Base-by-base conservation (phyloP, 2,797 vertebrate species). In the Acestrorhynchus altus region DNA sequence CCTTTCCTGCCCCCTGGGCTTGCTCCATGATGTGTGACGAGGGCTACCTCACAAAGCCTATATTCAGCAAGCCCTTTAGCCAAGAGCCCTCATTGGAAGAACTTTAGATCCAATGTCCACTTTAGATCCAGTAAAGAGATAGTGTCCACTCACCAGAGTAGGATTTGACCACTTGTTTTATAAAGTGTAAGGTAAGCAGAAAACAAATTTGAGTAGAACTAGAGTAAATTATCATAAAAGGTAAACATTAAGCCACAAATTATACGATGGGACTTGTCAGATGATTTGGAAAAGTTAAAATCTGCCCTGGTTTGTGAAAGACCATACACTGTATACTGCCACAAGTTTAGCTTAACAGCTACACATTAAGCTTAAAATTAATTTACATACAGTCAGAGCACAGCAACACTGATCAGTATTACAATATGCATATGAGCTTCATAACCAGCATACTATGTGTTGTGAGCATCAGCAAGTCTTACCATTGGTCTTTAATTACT, bases 1-100 rank as follows among this genome's bases (percentile, higher is more conserved):
- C 91, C 90, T 90, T 91, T 92, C 92, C 93, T 90, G 88, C 39
- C 80, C 77, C 67, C 56, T 66, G 70, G 86, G 79, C 90, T 89
- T 81, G 82, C 86, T 87, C 68, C 89, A 63, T 80, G 83, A 85
- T 59, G 80, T 81, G 76, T 84, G 80, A 72, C 68, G 18, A 88
- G 1, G 81, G 86, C 91, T 90, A 90, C 75, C 80, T 83, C 74
- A 75, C 63, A 87, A 83, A 74, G 81, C 76, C 80, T 84, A 87
- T 87, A 86, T 78, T 86, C 85, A 84, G 85, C 68, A 11, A 56
- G 52, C 18, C 51, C 64, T 78, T 16, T 13, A 31, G 61, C 47
- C 72, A 75, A 42, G 20, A 44, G 18, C 15, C 61, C 52, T 24
- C 20, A 42, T n/a, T 18, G 22, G 9, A 49, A 72, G 40, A 47